Base-by-base conservation (phyloP, 2,888 invertebrate genomes). In the Eupithecia vulgata region DNA sequence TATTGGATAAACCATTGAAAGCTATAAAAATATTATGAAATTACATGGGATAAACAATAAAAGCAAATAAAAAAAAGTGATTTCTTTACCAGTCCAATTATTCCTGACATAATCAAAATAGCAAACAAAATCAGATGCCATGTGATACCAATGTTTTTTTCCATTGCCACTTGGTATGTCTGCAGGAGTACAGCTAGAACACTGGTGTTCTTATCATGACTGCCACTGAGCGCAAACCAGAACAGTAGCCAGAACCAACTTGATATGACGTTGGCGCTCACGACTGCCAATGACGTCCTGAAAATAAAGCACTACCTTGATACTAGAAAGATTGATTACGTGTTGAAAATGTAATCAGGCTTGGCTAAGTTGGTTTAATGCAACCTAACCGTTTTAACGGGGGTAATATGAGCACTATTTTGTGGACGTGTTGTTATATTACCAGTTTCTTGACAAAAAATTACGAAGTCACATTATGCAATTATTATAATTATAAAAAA, bases 81-180 rank as follows among this genome's bases (percentile, higher is more conserved):
- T 57, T 25, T 4, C 57, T 40, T 34, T 79, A 93, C 94, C 90
- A 92, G 83, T 66, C 87, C 87, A 40, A 92, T 85, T 10, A 88
- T 75, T 74, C 92, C 93, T 64, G 93, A 91, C 0, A 90, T 67
- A 48, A 90, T 78, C 25, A 94, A 75, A 13, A 81, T 83, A 13
- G 86, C 73, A 72, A 87, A 89, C 1, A 87, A 82, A 2, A 90
- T 74, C 13, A 91, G 67, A 1, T 89, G 86, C 93, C 93, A 93
- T 5, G 75, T 83, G 0, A 79, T 17, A 10, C 75, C 71, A 0
- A 88, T 79, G 3, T 77, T 76, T 1, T 78, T 74, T 2, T 86
- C 82, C 6, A 84, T 82, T 0, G 89, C 81, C 4, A 83, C 78
- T 40, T 83, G 83, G 79, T 91, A 91, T 17, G 85, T 82, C 61